Evolutionary conservation across 2,797 vertebrate species (phyloP).

Genomic region (Sternarchorhynchus goeldii): DNA sequence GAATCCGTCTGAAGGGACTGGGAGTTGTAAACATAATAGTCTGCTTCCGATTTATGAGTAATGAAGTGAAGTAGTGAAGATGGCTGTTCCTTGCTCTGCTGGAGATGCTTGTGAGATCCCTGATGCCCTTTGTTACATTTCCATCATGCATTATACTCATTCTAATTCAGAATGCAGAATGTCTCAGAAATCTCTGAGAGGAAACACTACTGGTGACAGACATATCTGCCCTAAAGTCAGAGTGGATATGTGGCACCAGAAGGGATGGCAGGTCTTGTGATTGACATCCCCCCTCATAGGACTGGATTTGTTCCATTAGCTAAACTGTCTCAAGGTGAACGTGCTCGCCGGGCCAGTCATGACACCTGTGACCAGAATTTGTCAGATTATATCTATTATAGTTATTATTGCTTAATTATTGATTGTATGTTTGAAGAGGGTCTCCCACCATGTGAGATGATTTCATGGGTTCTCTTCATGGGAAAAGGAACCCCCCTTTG

Average conservation of each 20-base stretch:
- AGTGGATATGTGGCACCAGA: neutral
- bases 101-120: slow-evolving; percentile 8
- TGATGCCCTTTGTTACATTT: neutral
- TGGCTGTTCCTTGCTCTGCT: slow-evolving; percentile 16
- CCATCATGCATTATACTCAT: neutral
- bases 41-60: slow-evolving; percentile 22
- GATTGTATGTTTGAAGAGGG: no score
- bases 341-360: slow-evolving; percentile 28
- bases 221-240: no score
- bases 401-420: no score
- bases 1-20: slow-evolving; percentile 34
- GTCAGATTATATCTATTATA: neutral
- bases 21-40: slow-evolving; percentile 31
- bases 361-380: slow-evolving; percentile 34
- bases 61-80: slow-evolving; percentile 10
- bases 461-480: no score
- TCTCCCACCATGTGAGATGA: no score
- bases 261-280: slow-evolving; percentile 9
- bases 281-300: slow-evolving; percentile 7
- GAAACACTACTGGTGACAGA: no score
- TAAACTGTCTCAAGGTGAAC: slow-evolving; percentile 21
- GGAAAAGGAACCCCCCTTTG: no score
- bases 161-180: neutral
- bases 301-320: slow-evolving; percentile 26
- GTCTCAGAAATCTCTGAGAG: neutral